A percentile compares a stretch with the other conserved stretches of the same genome.
Evolutionary conservation across 2,113 vertebrate genomes (phyloP).

Genomic region (Dromaius novaehollandiae): DNA sequence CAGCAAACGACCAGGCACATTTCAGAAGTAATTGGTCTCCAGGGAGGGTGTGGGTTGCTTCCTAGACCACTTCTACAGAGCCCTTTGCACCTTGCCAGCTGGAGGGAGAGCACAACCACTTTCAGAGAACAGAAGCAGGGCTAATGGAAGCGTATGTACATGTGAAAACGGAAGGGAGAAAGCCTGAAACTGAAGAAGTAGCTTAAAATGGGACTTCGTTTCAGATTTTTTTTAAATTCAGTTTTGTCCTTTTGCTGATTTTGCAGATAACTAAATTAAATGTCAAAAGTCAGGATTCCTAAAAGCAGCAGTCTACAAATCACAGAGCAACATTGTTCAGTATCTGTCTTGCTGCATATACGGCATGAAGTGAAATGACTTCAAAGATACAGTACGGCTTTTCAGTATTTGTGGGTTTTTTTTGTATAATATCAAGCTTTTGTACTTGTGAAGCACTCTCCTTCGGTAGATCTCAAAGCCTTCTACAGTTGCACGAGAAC

Average conservation of each 20-base stretch:
- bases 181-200: constrained; percentile 3
- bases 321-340: constrained; percentile 13
- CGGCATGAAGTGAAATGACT: neutral
- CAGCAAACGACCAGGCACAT: constrained; percentile 72
- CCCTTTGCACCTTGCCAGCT: constrained; percentile 79
- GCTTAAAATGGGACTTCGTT: constrained; percentile 25
- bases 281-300: neutral
- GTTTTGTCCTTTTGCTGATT: neutral
- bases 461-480: neutral
- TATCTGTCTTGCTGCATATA: neutral
- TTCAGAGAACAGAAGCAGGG: constrained; percentile 57
- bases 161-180: constrained; percentile 58
- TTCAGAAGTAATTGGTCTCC: constrained; percentile 82
- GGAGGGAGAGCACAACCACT: constrained; percentile 71
- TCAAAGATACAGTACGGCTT: neutral
- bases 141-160: constrained; percentile 29
- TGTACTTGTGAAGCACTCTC: neutral
- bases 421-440: neutral
- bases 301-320: constrained; percentile 52
- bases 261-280: constrained; percentile 46
- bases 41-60: constrained; percentile 71
- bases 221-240: neutral
- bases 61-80: constrained; percentile 71
- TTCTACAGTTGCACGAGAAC: neutral
- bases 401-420: neutral